Evolutionary conservation across 2,113 vertebrate genomes (phyloP).

Genomic region (Planiliza haematocheilus): DNA sequence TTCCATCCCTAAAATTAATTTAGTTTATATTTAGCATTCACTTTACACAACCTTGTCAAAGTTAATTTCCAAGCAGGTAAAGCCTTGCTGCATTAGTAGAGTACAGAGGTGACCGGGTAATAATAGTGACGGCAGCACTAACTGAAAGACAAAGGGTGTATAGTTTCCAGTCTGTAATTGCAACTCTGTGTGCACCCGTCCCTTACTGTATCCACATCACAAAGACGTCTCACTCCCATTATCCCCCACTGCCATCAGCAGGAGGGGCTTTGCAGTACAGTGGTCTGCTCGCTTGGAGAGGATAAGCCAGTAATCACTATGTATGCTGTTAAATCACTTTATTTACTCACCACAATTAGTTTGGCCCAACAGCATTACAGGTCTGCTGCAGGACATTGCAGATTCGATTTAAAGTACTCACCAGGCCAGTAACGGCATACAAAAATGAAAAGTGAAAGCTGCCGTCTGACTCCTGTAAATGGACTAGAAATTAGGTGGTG

Average conservation of each 20-base stretch:
- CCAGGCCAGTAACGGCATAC: background rate
- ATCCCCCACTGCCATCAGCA: constrained; percentile 50
- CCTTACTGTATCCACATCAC: constrained; percentile 41
- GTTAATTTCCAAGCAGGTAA: constrained; percentile 27
- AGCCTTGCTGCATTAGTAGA: constrained; percentile 15
- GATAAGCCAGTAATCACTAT: constrained; percentile 50
- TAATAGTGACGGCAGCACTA: constrained; percentile 46
- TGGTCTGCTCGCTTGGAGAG: constrained; percentile 24
- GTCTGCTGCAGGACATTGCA: constrained; percentile 27
- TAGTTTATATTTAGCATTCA: constrained; percentile 37
- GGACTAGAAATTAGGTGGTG: constrained; percentile 24
- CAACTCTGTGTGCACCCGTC: constrained; percentile 41
- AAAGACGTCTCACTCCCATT: constrained; percentile 38
- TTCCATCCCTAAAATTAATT: constrained; percentile 31
- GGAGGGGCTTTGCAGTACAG: constrained; percentile 29
- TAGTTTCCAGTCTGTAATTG: constrained; percentile 62
- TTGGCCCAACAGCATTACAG: constrained; percentile 37
- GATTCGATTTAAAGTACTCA: constrained; percentile 39
- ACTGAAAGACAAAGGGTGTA: constrained; percentile 57
- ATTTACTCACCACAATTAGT: constrained; percentile 45
- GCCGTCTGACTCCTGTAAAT: constrained; percentile 34
- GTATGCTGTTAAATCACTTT: constrained; percentile 48
- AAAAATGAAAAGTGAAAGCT: constrained; percentile 42
- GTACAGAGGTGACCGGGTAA: constrained; percentile 45
- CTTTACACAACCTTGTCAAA: constrained; percentile 19